phyloP scores from a whole-genome alignment of 2,888 invertebrate genomes.

The Seira musarum region DNA sequence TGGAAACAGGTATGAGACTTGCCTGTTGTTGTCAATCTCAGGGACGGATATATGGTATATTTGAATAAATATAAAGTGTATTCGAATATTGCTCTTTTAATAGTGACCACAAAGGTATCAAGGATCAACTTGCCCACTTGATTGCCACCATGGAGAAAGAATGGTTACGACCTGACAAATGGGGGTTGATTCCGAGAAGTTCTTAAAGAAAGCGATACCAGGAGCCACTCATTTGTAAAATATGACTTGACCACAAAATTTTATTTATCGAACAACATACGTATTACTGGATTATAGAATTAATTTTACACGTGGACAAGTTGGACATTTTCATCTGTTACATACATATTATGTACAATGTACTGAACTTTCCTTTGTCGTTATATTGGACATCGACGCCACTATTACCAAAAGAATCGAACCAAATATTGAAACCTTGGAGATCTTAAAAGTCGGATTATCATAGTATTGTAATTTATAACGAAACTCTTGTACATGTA shows the following conservation, averaged over 20 bases:
- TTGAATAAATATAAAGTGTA: no score
- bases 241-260: not conserved
- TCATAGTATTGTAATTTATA: conserved; percentile 12
- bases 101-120: conserved; percentile 81
- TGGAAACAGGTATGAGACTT: conserved; percentile 77
- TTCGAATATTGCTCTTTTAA: conserved; percentile 17
- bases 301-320: not conserved
- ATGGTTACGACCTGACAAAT: conserved; percentile 84
- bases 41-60: no score
- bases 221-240: not conserved
- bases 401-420: not conserved
- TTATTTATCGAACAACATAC: not conserved
- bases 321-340: not conserved
- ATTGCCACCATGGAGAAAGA: conserved; percentile 85
- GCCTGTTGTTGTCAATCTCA: not conserved
- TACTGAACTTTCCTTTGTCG: conserved; percentile 1
- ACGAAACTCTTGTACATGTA: not conserved
- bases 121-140: conserved; percentile 80
- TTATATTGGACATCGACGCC: not conserved
- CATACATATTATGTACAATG: not conserved
- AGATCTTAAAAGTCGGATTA: conserved; percentile 14
- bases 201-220: not conserved
- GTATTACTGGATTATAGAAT: not conserved
- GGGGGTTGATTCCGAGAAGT: conserved; percentile 76
- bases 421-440: conserved; percentile 12